Percentiles rank a stretch among this genome's conserved stretches.
Evolutionary conservation across 2,888 invertebrate genomes (phyloP).

Genomic region (Platynereis dumerilii): DNA sequence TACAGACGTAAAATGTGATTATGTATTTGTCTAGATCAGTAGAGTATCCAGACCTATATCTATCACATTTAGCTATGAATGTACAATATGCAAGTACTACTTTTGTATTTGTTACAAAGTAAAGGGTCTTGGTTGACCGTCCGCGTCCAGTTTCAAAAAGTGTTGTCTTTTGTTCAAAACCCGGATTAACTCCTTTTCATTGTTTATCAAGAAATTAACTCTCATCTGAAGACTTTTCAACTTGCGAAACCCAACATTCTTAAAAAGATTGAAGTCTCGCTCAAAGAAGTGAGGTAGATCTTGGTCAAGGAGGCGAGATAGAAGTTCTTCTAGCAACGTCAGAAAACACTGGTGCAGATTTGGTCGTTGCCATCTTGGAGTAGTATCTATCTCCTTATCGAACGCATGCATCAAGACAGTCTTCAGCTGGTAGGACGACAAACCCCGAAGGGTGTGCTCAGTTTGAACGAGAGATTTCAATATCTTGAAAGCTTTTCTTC

Average conservation of each 20-base stretch:
- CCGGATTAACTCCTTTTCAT: conserved; percentile 24
- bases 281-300: conserved; percentile 52
- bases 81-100: no score
- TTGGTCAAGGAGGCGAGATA: conserved; percentile 38
- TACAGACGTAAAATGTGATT: no score
- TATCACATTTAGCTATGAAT: no score
- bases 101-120: neutral
- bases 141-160: no score
- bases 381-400: conserved; percentile 48
- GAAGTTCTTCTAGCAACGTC: conserved; percentile 44
- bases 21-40: no score
- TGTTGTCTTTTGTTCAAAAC: conserved; percentile 22
- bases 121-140: neutral
- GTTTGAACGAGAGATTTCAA: conserved; percentile 37
- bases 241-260: conserved; percentile 21
- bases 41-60: no score
- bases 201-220: conserved; percentile 17
- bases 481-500: conserved; percentile 41
- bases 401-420: conserved; percentile 51
- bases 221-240: conserved; percentile 16
- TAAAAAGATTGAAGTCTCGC: conserved; percentile 45
- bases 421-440: conserved; percentile 50
- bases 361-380: conserved; percentile 51
- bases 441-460: conserved; percentile 42
- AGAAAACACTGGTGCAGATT: conserved; percentile 45